phyloP scores from a whole-genome alignment of 2,113 vertebrate species.

The Anolis carolinensis region DNA sequence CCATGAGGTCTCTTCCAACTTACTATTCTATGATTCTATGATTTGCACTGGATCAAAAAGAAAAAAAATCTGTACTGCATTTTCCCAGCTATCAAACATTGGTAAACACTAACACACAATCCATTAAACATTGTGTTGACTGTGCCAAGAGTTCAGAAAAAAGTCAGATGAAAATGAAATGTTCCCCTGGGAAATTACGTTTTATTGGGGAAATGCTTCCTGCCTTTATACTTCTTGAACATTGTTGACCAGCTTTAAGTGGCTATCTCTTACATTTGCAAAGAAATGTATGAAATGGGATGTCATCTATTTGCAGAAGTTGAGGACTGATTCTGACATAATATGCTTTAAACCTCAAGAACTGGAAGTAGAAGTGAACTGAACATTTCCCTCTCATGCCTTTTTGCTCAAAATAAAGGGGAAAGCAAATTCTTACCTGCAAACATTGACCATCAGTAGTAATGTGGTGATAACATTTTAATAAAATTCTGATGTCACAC shows the following conservation, averaged over 20 bases:
- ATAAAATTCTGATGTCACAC: too few relatives aligned
- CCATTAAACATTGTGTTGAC: constrained; percentile 23
- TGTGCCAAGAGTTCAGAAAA: constrained; percentile 8
- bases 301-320: neutral
- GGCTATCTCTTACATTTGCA: constrained; percentile 3
- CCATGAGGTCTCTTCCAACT: too few relatives aligned
- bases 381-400: neutral
- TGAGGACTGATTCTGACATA: neutral
- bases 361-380: neutral
- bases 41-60: neutral
- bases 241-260: constrained; percentile 26
- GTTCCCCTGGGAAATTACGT: constrained; percentile 33
- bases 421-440: neutral
- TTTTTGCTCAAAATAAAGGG: neutral
- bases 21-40: too few relatives aligned
- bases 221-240: constrained; percentile 4
- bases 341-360: neutral
- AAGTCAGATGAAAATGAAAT: constrained; percentile 34
- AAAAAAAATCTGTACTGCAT: neutral
- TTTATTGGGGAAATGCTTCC: constrained; percentile 32
- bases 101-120: constrained; percentile 29
- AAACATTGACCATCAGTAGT: neutral
- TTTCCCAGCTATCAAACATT: constrained; percentile 1
- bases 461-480: too few relatives aligned
- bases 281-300: neutral